phyloP scores from a whole-genome alignment of 2,888 invertebrate species.

The Lepidonotus clava region DNA sequence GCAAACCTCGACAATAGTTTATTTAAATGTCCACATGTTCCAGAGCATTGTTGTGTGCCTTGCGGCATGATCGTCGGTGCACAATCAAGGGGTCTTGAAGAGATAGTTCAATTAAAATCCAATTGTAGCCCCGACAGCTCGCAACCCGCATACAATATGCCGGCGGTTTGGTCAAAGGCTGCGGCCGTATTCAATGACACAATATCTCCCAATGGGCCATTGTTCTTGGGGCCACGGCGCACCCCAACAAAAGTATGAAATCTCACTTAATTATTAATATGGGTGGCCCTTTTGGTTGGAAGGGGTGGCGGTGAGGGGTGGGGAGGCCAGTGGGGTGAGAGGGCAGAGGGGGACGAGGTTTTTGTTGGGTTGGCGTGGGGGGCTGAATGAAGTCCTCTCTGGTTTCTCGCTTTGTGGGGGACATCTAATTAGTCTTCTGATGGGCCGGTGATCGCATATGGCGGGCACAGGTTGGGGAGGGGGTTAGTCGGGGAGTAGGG shows the following conservation, averaged over 20 bases:
- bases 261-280: constrained; percentile 41
- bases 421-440: neutral
- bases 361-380: no score
- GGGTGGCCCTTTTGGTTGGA: neutral
- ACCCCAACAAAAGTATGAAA: constrained; percentile 28
- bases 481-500: neutral
- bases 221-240: neutral
- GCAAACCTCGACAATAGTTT: constrained; percentile 25
- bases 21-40: constrained; percentile 37
- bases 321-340: no score
- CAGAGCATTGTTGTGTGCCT: neutral
- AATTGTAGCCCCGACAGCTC: neutral
- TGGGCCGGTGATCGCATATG: neutral
- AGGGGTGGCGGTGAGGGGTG: neutral
- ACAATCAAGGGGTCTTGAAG: neutral
- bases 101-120: constrained; percentile 40
- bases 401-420: constrained; percentile 2
- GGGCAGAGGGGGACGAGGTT: no score
- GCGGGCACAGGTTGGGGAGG: neutral
- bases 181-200: neutral
- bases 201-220: constrained; percentile 1
- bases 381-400: neutral
- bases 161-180: neutral
- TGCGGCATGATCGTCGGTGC: neutral
- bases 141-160: constrained; percentile 1